Conservation (phyloP, 2,797 vertebrate species). For the Lemur catta region DNA sequence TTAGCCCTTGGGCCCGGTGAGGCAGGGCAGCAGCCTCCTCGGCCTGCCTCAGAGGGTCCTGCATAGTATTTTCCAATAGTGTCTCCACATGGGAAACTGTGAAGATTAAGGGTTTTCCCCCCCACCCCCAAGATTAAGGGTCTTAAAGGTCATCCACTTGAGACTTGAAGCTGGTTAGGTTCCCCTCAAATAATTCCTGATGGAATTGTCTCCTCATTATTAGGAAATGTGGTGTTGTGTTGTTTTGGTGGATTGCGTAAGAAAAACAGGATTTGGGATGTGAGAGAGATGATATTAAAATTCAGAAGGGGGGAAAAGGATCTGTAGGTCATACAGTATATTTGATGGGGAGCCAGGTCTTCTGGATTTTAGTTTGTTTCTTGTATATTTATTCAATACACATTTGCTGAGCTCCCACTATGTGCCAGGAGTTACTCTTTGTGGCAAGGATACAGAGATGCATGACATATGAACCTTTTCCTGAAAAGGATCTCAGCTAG, state of each 20-base stretch:
- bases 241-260: neutral
- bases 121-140: no score
- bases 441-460: neutral
- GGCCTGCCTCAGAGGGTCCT: neutral
- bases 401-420: neutral
- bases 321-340: neutral
- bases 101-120: neutral
- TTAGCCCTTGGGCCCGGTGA: neutral
- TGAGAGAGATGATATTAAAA: constrained; percentile 6
- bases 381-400: neutral
- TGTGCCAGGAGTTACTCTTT: neutral
- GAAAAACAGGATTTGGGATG: neutral
- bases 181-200: neutral
- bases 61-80: neutral
- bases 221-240: neutral
- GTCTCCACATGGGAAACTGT: neutral
- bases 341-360: neutral
- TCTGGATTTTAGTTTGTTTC: constrained; percentile 2
- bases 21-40: neutral
- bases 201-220: neutral
- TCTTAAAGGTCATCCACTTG: neutral
- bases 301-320: neutral
- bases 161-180: neutral
- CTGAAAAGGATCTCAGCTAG: neutral
- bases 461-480: neutral